Evolutionary conservation across 2,888 invertebrate genomes (phyloP), one percentile per base, ranked within the genome.

Genomic region (Portevinia maculata): DNA sequence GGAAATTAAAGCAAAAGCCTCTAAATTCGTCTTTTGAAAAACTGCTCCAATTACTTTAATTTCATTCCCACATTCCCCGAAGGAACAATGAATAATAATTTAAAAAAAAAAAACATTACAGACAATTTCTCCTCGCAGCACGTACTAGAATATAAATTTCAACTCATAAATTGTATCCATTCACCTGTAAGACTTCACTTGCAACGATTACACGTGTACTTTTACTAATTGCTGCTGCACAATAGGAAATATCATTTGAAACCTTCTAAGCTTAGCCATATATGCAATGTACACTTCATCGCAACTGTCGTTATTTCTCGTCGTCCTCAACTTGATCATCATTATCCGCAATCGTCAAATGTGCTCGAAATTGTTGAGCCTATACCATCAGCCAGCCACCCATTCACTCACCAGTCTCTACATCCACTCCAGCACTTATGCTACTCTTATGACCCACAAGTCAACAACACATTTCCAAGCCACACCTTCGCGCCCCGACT

Each of bases 161-260:
- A 79, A 65, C 65, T 59, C 73, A 57, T 65, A 59, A 65, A 74
- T 32, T 67, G 59, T 34, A 50, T 41, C 46, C 55, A 62, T 48
- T 64, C 64, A 64, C 21, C 60, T 69, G 67, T 74, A 62, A 48
- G 75, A 62, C 75, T 75, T 69, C 75, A 69, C 69, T 64, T 41
- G 62, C 55, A 69, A 57, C 79, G 62, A 79, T 79, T 79, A 79
- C 79, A 81, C 79, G 79, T 81, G 75, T 70, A 75, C 79, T 79
- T 59, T 69, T 32, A 48, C 67, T 79, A 79, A 79, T 79, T 79
- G 75, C 75, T 44, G 57, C 19, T 32, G 13, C 32, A 32, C 62
- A 69, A 79, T 69, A 67, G 74, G 69, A 21, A 44, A 9, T 32
- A 28, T 32, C 11, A 24, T 46, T 59, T 41, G 50, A 17, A 55